Percentiles rank a stretch among this genome's conserved stretches.
These are phyloP conservation scores for Ptyas mucosa DNA, from an alignment of 2,113 vertebrate species.

Conservation along the genomic window DNA sequence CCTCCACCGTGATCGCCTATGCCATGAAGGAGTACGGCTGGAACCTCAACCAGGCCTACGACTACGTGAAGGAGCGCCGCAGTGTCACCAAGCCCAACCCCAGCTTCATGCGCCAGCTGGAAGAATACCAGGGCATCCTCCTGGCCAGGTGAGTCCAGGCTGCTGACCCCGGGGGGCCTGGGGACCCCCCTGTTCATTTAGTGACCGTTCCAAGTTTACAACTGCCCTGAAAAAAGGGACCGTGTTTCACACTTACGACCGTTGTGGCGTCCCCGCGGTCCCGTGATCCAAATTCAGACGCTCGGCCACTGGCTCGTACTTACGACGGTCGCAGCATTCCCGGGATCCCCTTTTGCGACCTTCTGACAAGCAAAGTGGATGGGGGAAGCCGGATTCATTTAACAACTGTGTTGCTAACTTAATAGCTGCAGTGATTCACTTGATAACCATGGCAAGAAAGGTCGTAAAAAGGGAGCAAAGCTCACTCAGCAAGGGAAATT, in stretches of 20 bases:
- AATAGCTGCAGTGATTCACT: no score
- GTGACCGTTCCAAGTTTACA: no score
- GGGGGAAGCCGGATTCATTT: no score
- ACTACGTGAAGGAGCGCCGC: conserved; percentile 91
- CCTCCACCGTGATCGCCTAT: conserved; percentile 95
- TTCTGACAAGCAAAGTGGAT: no score
- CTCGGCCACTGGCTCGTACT: not conserved
- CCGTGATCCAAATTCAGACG: not conserved
- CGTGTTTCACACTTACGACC: not conserved
- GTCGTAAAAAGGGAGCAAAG: no score
- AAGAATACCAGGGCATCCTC: conserved; percentile 97
- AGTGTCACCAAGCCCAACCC: conserved; percentile 93
- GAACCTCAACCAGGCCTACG: conserved; percentile 90
- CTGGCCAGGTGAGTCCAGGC: conserved; percentile 82
- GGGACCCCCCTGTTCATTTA: not conserved
- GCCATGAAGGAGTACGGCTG: conserved; percentile 99
- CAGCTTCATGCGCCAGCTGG: conserved; percentile 96
- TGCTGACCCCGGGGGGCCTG: no score
- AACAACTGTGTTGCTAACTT: no score
- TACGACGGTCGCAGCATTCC: not conserved
- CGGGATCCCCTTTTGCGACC: no score
- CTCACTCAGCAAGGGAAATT: no score
- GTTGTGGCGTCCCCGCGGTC: not conserved
- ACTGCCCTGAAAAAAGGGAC: not conserved
- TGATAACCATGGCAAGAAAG: no score